A percentile compares a stretch with the other conserved stretches of the same genome.
Conservation (phyloP, 1,140 invertebrate species). For the Pseudomyrmex cubaensis region DNA sequence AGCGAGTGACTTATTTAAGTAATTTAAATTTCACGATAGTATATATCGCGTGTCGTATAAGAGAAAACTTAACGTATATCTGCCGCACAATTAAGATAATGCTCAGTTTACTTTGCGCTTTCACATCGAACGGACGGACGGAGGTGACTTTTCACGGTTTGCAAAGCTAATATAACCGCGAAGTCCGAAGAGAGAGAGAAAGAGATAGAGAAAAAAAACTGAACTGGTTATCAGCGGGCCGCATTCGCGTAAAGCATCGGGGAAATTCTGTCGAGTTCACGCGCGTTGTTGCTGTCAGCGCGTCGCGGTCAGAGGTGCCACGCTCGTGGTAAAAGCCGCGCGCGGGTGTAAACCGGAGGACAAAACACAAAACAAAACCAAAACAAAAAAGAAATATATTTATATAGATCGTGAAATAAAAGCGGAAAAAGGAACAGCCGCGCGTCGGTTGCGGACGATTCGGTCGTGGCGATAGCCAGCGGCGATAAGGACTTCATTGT, state of each 20-base stretch:
- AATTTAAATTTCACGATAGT: slow-evolving; percentile 38
- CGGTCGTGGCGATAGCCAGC: slow-evolving; percentile 65
- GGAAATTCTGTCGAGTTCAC: slow-evolving; percentile 55
- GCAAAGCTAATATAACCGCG: slow-evolving; percentile 8
- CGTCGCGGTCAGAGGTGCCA: slow-evolving; percentile 59
- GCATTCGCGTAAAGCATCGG: not conserved
- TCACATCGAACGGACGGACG: not conserved
- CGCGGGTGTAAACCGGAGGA: slow-evolving; percentile 48
- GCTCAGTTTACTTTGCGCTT: not conserved
- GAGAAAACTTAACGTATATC: not conserved
- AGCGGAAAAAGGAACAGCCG: slow-evolving; percentile 60
- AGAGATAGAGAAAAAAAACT: no score
- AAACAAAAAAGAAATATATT: slow-evolving; percentile 54
- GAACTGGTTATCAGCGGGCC: no score
- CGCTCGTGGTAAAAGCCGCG: slow-evolving; percentile 51
- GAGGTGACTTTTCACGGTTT: not conserved
- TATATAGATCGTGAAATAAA: slow-evolving; percentile 61
- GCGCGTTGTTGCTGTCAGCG: slow-evolving; percentile 55
- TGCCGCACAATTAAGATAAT: slow-evolving; percentile 5
- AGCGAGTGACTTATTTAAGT: slow-evolving; percentile 35
- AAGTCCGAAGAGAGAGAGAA: not conserved
- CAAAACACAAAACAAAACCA: not conserved
- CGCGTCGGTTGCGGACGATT: slow-evolving; percentile 48
- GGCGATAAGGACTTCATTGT: slow-evolving; percentile 75
- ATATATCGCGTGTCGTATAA: slow-evolving; percentile 4